A percentile compares a stretch with the other conserved stretches of the same genome.
Conservation (phyloP, 2,797 vertebrate genomes). For the Megalops cyprinoides region DNA sequence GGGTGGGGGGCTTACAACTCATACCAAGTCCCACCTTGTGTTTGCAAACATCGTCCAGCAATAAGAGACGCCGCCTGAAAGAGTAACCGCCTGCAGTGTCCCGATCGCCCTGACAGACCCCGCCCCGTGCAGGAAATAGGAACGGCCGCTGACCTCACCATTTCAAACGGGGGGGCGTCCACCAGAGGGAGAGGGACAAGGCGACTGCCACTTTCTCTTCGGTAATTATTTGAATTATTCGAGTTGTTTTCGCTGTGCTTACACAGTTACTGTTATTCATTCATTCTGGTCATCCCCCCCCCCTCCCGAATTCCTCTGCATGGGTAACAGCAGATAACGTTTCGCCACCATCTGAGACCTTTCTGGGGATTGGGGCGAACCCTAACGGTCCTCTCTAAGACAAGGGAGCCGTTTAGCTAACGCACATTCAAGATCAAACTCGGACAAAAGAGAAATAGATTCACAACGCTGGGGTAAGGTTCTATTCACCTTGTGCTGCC, state of each 20-base stretch:
- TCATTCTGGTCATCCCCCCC: not conserved
- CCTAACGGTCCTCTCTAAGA: not conserved
- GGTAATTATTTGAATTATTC: too few relatives aligned
- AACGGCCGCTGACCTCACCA: too few relatives aligned
- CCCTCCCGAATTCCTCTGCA: not conserved
- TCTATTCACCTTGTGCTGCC: too few relatives aligned
- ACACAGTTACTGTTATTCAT: not conserved
- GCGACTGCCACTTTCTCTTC: not conserved
- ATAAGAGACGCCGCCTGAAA: not conserved
- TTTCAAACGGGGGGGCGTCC: not conserved
- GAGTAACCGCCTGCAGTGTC: too few relatives aligned
- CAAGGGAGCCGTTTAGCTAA: not conserved
- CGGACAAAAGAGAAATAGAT: not conserved
- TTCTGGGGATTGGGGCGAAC: not conserved
- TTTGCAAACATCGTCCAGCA: not conserved
- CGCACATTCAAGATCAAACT: too few relatives aligned
- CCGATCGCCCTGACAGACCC: too few relatives aligned
- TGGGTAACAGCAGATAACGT: not conserved
- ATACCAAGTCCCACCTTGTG: conserved; percentile 26
- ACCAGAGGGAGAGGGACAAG: not conserved
- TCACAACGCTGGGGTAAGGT: too few relatives aligned
- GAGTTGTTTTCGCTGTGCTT: too few relatives aligned
- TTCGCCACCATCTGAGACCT: conserved; percentile 21
- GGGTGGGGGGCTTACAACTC: too few relatives aligned
- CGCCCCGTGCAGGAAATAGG: too few relatives aligned